Percentiles rank a stretch among this genome's conserved stretches.
phyloP scores from a whole-genome alignment of 2,113 vertebrate genomes.

The Suricata suricatta region DNA sequence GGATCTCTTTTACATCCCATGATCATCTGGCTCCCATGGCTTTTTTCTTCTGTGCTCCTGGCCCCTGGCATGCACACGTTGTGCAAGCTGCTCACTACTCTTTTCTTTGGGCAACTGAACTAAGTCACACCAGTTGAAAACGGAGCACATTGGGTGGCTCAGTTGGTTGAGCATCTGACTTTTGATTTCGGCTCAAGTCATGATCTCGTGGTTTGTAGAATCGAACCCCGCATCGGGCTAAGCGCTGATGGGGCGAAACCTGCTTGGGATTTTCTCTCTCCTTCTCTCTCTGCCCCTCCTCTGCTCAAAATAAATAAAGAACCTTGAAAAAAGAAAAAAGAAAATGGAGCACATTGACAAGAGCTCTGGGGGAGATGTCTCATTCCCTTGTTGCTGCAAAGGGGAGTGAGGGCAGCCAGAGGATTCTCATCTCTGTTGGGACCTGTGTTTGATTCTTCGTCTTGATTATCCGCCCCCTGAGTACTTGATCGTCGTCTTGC shows the following conservation, averaged over 20 bases:
- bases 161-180: too few relatives aligned
- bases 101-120: not conserved
- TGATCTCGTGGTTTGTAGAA: too few relatives aligned
- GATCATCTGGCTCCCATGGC: not conserved
- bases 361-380: not conserved
- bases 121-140: not conserved
- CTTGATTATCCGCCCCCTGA: not conserved
- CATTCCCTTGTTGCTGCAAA: not conserved
- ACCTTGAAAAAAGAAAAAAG: not conserved
- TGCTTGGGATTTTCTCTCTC: too few relatives aligned
- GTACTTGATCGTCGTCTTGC: not conserved
- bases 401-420: not conserved
- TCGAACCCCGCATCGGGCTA: too few relatives aligned
- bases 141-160: not conserved
- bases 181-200: too few relatives aligned
- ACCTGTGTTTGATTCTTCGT: not conserved
- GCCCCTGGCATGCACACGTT: not conserved
- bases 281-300: too few relatives aligned
- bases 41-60: not conserved
- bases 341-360: not conserved
- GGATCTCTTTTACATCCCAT: not conserved
- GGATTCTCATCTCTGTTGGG: constrained; percentile 5
- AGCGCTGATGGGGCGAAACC: too few relatives aligned
- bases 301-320: too few relatives aligned
- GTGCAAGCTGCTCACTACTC: not conserved